A percentile compares a stretch with the other conserved stretches of the same genome.
Evolutionary conservation across 2,797 vertebrate species (phyloP).

Genomic region (Microctenopoma stevenorrisi): DNA sequence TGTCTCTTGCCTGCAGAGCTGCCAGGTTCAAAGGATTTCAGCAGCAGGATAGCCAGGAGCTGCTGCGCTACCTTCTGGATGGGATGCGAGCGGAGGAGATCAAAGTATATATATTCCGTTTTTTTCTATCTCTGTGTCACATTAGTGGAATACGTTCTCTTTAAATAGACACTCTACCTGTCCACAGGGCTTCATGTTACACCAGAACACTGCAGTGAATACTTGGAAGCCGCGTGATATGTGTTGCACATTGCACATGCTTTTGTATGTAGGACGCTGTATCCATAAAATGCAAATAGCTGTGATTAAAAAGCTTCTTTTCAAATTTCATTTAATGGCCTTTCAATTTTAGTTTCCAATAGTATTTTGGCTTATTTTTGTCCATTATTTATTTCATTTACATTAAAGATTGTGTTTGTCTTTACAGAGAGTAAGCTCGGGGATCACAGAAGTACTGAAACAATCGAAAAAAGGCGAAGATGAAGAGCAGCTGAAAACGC

Average conservation of each 20-base stretch:
- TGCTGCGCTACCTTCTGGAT: constrained; percentile 95
- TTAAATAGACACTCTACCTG: background rate
- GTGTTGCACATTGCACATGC: background rate
- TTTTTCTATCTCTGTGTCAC: background rate
- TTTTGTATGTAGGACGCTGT: background rate
- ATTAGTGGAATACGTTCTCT: constrained; percentile 3
- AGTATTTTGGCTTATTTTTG: background rate
- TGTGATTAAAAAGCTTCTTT: background rate
- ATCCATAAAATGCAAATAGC: constrained; percentile 16
- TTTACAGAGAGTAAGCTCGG: constrained; percentile 88
- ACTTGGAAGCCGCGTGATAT: background rate
- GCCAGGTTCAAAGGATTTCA: constrained; percentile 95
- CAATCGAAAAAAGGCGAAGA: constrained; percentile 82
- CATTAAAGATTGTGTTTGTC: constrained; percentile 27
- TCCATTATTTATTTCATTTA: constrained; percentile 1
- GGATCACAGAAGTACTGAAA: constrained; percentile 88
- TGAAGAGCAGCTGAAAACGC: constrained; percentile 87
- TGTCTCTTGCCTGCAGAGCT: constrained; percentile 81
- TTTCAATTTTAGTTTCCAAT: background rate
- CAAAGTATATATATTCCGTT: constrained; percentile 74
- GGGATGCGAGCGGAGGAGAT: constrained; percentile 96
- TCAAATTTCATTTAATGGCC: constrained; percentile 12
- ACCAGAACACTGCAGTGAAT: background rate
- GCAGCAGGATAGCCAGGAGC: constrained; percentile 98
- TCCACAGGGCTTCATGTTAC: background rate